phyloP scores from a whole-genome alignment of 2,113 vertebrate genomes.

The Petaurus breviceps region DNA sequence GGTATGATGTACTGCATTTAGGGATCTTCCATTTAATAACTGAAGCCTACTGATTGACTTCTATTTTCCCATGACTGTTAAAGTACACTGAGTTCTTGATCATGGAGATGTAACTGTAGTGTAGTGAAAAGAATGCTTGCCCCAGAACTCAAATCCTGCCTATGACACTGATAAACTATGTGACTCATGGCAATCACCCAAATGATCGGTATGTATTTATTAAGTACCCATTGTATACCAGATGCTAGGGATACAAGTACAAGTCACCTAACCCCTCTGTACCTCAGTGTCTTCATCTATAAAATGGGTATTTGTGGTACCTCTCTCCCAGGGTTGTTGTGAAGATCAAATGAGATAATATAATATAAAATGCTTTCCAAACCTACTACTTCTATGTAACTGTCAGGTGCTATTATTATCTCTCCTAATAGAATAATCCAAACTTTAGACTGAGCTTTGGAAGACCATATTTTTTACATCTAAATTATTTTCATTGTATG shows the following conservation, averaged over 20 bases:
- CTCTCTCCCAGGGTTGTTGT: not conserved
- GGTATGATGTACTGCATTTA: not conserved
- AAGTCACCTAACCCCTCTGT: not conserved
- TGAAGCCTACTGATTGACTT: not conserved
- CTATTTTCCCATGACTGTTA: not conserved
- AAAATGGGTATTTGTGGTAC: not conserved
- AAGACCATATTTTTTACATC: not conserved
- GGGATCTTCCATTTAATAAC: not conserved
- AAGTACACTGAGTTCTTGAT: not conserved
- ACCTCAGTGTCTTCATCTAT: not conserved
- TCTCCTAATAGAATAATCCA: not conserved
- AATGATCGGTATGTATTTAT: too few relatives aligned
- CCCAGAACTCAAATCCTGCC: not conserved
- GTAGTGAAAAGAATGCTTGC: not conserved
- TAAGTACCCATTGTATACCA: not conserved
- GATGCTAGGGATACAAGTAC: too few relatives aligned
- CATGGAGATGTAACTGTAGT: not conserved
- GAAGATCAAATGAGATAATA: not conserved
- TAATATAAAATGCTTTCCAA: not conserved
- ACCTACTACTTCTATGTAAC: not conserved
- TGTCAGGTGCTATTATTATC: not conserved
- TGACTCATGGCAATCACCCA: not conserved
- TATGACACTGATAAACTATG: not conserved
- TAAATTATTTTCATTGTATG: not conserved
- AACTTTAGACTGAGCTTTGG: too few relatives aligned